Percentiles rank a stretch among this genome's conserved stretches.
phyloP scores from a whole-genome alignment of 2,797 vertebrate species.

The Liparis tanakae region DNA sequence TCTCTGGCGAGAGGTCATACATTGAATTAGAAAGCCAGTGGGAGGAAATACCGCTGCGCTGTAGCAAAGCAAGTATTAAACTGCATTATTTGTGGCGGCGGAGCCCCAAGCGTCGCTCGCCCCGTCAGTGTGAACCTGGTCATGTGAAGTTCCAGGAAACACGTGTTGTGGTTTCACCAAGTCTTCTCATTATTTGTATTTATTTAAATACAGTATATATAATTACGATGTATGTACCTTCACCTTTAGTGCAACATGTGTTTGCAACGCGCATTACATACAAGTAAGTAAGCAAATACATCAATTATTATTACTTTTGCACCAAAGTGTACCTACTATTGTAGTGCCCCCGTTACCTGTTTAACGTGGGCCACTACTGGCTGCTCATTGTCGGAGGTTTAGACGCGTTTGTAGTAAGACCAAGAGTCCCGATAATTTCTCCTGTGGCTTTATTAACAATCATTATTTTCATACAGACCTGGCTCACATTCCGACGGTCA shows the following conservation, averaged over 20 bases:
- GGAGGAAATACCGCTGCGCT: conserved; percentile 73
- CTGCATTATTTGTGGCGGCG: conserved; percentile 68
- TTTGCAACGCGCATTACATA: background rate
- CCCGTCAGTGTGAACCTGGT: conserved; percentile 57
- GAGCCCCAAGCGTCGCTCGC: conserved; percentile 59
- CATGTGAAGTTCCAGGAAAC: conserved; percentile 49
- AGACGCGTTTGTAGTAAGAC: no score
- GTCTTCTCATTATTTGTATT: conserved; percentile 1
- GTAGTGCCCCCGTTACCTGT: no score
- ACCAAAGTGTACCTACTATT: background rate
- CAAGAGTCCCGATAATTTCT: no score
- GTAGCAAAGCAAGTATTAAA: conserved; percentile 76
- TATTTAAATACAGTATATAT: background rate
- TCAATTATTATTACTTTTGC: background rate
- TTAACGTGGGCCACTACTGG: no score
- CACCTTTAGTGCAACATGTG: background rate
- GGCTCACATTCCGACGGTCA: no score
- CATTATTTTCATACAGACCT: no score
- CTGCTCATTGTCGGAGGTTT: no score
- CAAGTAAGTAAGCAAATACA: background rate
- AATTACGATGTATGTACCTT: no score
- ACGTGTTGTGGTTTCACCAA: conserved; percentile 7
- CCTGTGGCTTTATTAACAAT: no score
- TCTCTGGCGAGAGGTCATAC: conserved; percentile 82
- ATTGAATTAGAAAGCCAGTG: conserved; percentile 82